phyloP scores from a whole-genome alignment of 64 coral and sea anemone genomes.

The Hydrozoanthus tunicans region DNA sequence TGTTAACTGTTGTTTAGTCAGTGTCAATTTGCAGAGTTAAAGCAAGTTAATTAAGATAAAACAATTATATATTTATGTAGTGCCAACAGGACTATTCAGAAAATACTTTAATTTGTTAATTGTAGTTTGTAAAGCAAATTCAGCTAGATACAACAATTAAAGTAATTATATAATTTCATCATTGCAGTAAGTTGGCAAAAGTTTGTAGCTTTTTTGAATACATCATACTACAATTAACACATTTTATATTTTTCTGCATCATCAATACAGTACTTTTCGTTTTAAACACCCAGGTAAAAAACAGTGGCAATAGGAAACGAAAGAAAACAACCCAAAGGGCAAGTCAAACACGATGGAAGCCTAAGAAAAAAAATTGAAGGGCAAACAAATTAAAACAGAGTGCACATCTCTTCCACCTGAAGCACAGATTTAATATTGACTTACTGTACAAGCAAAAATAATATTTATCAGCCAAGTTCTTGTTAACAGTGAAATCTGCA shows the following conservation, averaged over 20 bases:
- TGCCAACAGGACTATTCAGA: too few species aligned
- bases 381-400: background rate
- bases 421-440: background rate
- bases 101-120: too few species aligned
- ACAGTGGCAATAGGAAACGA: background rate
- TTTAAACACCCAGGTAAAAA: background rate
- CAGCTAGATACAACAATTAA: too few species aligned
- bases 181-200: too few species aligned
- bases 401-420: background rate
- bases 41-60: too few species aligned
- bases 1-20: too few species aligned
- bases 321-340: background rate
- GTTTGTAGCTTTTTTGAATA: background rate
- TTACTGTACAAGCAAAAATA: background rate
- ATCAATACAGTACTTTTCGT: background rate
- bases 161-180: too few species aligned
- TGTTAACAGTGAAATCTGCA: too few species aligned
- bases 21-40: too few species aligned
- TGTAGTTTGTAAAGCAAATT: too few species aligned
- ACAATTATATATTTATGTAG: too few species aligned
- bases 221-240: background rate
- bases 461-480: too few species aligned
- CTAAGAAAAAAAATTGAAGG: slow-evolving; percentile 14
- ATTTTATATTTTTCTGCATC: background rate
- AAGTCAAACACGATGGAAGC: slow-evolving; percentile 49